Percentiles rank a stretch among this genome's conserved stretches.
These are phyloP conservation scores for Crenichthys baileyi DNA, from an alignment of 2,797 vertebrate species.

Conservation along the genomic window DNA sequence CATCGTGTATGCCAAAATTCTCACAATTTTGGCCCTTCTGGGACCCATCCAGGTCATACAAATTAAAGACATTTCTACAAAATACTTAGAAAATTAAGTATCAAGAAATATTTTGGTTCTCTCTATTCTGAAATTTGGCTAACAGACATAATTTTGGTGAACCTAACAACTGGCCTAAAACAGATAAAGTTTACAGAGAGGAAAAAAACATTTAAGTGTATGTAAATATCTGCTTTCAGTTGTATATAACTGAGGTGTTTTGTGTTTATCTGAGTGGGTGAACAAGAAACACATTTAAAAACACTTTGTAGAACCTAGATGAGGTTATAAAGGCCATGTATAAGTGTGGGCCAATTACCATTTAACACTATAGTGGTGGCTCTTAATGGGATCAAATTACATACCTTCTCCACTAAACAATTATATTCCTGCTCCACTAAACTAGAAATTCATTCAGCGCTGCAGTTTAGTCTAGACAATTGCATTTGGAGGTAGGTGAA, in stretches of 20 bases:
- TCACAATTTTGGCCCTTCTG: too few relatives aligned
- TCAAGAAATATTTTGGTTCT: not conserved
- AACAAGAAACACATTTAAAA: conserved; percentile 1
- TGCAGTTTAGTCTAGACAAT: not conserved
- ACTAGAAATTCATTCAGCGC: not conserved
- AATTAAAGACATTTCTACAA: too few relatives aligned
- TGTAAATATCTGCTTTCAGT: not conserved
- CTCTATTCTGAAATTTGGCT: not conserved
- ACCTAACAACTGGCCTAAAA: not conserved
- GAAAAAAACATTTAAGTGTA: not conserved
- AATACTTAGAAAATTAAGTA: too few relatives aligned
- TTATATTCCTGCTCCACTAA: not conserved
- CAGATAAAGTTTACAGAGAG: too few relatives aligned
- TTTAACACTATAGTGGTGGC: not conserved
- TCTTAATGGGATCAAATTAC: conserved; percentile 6
- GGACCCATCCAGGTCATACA: too few relatives aligned
- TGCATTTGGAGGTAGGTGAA: not conserved
- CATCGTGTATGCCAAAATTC: too few relatives aligned
- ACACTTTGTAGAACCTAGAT: not conserved
- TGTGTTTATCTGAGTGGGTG: not conserved
- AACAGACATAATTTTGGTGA: not conserved
- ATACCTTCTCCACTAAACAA: conserved; percentile 1
- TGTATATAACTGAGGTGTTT: not conserved
- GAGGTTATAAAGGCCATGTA: not conserved
- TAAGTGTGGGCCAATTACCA: not conserved